Percentiles rank a stretch among this genome's conserved stretches.
These are phyloP conservation scores for Folsomia manolachei DNA, from an alignment of 2,888 invertebrate species.

Conservation along the genomic window DNA sequence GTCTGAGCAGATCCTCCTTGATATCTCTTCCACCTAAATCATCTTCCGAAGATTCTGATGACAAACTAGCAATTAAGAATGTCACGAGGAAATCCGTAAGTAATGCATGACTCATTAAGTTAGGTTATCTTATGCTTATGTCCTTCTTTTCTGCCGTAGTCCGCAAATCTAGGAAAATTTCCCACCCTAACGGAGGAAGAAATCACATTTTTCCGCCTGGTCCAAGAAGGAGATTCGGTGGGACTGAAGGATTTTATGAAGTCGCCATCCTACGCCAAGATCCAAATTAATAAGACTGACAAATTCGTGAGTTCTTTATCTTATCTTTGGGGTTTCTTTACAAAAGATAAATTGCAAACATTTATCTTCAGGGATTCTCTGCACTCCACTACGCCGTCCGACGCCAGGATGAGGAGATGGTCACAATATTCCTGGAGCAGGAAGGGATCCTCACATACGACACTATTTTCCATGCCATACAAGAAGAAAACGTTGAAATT, in stretches of 20 bases:
- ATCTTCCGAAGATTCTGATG: no score
- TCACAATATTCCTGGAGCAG: slow-evolving; percentile 24
- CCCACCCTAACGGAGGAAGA: slow-evolving; percentile 20
- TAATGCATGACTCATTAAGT: no score
- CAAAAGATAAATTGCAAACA: not conserved
- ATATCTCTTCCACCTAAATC: no score
- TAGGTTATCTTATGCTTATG: no score
- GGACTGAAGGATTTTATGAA: slow-evolving; percentile 9
- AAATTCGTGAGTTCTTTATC: slow-evolving; percentile 12
- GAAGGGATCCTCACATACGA: slow-evolving; percentile 22
- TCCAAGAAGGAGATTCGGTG: slow-evolving; percentile 14
- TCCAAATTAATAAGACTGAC: slow-evolving; percentile 27
- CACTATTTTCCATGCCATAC: slow-evolving; percentile 28
- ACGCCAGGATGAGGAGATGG: slow-evolving; percentile 36
- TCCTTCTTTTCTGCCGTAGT: no score
- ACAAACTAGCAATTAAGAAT: no score
- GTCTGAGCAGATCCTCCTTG: no score
- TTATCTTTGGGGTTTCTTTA: not conserved
- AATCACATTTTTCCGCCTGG: slow-evolving; percentile 25
- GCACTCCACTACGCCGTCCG: slow-evolving; percentile 38
- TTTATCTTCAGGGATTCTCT: slow-evolving; percentile 33
- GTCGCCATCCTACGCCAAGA: slow-evolving; percentile 1
- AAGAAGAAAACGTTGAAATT: slow-evolving; percentile 19
- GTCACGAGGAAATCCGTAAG: no score
- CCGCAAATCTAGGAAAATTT: slow-evolving; percentile 12